Conservation (phyloP, 35 echinoderm and acorn worm genomes). For the Ophioderma brevispina region DNA sequence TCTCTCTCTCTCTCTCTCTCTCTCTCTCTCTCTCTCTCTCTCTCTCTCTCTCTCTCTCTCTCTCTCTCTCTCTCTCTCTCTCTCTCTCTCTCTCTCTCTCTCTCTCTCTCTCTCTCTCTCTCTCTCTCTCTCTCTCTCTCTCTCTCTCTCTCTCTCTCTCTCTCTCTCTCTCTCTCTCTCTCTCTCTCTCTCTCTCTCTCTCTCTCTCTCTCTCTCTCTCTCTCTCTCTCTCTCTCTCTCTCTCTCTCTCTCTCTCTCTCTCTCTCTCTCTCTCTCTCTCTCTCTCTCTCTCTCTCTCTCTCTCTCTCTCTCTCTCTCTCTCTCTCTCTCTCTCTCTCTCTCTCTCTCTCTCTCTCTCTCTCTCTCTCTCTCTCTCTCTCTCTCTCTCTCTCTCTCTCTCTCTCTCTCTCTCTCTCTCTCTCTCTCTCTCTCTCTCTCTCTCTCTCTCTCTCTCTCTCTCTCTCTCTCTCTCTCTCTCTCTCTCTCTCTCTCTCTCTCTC, state of each 20-base stretch:
- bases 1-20: slow-evolving; percentile 4
- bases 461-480: slow-evolving; percentile 4
- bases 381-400: slow-evolving; percentile 4
- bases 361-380: slow-evolving; percentile 4
- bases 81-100: slow-evolving; percentile 4
- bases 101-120: slow-evolving; percentile 4
- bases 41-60: slow-evolving; percentile 4
- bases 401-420: slow-evolving; percentile 4
- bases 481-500: too few species aligned
- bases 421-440: slow-evolving; percentile 4
- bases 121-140: slow-evolving; percentile 4
- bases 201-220: slow-evolving; percentile 4
- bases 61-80: slow-evolving; percentile 4
- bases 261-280: slow-evolving; percentile 4
- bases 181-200: slow-evolving; percentile 4
- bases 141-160: slow-evolving; percentile 4
- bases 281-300: slow-evolving; percentile 4
- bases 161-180: slow-evolving; percentile 4
- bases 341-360: slow-evolving; percentile 4
- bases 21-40: slow-evolving; percentile 4
- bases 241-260: slow-evolving; percentile 4
- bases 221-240: slow-evolving; percentile 4
- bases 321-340: slow-evolving; percentile 4
- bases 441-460: slow-evolving; percentile 4
- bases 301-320: slow-evolving; percentile 4